Base-by-base conservation (phyloP, 1,140 invertebrate species). In the Paracyclopina nana region DNA sequence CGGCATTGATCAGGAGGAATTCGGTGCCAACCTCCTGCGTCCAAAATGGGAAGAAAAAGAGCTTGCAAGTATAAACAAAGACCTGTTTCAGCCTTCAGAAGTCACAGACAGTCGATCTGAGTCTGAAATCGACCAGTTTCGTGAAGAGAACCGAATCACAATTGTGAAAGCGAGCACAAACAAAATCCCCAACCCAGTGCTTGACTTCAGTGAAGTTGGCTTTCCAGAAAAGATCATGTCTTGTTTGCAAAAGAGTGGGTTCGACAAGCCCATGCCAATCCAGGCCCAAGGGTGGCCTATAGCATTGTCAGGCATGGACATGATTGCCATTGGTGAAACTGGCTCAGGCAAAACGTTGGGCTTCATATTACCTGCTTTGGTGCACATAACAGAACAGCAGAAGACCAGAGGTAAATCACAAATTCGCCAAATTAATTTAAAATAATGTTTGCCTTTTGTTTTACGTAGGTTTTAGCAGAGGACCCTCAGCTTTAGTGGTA, bases 401-500 rank as follows among this genome's bases (percentile, higher is more conserved):
- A n/a, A n/a, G n/a, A n/a, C n/a, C n/a, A n/a, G n/a, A n/a, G n/a
- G n/a, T n/a, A n/a, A n/a, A n/a, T n/a, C n/a, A n/a, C n/a, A n/a
- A n/a, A n/a, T n/a, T n/a, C n/a, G n/a, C n/a, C n/a, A n/a, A n/a
- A n/a, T n/a, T n/a, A n/a, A n/a, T n/a, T n/a, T n/a, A n/a, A n/a
- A n/a, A n/a, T n/a, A n/a, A n/a, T n/a, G n/a, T n/a, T n/a, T n/a
- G n/a, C n/a, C n/a, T n/a, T n/a, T n/a, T n/a, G n/a, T n/a, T n/a
- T n/a, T n/a, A n/a, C n/a, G n/a, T 38, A 20, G 34, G 3, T 2
- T n/a, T 20, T 2, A 79, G 82, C 11, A 85, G 90, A 67, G 86
- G 85, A 24, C 86, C 86, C 1, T 81, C 90, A 60, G 85, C 80
- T 24, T 65, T 96, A 6, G 78, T 94, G 16, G 66, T 95, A 27